Evolutionary conservation across 2,888 invertebrate species (phyloP).

Genomic region (Dryococelus australis): DNA sequence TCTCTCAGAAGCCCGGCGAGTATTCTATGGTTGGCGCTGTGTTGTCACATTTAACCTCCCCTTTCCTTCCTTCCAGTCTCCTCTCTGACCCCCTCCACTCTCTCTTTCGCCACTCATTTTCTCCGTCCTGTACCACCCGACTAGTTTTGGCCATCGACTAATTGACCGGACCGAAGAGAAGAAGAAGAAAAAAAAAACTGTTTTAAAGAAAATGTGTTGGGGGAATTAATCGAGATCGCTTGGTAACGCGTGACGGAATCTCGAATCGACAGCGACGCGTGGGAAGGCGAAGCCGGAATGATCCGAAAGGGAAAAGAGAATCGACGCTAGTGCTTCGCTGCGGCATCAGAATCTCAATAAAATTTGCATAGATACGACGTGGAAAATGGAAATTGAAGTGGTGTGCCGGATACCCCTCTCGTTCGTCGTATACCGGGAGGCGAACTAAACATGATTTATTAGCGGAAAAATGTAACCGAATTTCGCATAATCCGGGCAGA

Average conservation of each 20-base stretch:
- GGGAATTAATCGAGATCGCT: slow-evolving; percentile 16
- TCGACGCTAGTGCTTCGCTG: not conserved
- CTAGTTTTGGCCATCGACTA: slow-evolving; percentile 16
- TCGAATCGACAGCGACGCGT: slow-evolving; percentile 16
- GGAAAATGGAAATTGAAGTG: slow-evolving; percentile 11
- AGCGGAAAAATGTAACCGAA: not conserved
- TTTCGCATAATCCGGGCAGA: not conserved
- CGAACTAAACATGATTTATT: slow-evolving; percentile 16
- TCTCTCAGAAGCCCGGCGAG: not conserved
- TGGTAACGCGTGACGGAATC: slow-evolving; percentile 16
- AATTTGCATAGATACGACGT: slow-evolving; percentile 16
- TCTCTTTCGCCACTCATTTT: not conserved
- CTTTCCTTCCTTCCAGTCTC: not conserved
- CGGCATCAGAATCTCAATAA: slow-evolving; percentile 9
- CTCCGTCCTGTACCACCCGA: not conserved
- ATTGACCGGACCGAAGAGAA: slow-evolving; percentile 6
- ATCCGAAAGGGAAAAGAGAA: not conserved
- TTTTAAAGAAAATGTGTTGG: slow-evolving; percentile 16
- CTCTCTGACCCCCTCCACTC: not conserved
- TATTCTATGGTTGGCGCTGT: not conserved
- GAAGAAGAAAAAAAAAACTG: not conserved
- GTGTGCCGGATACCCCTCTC: not conserved
- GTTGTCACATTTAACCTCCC: not conserved
- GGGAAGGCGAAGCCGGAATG: not conserved
- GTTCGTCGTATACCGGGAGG: not conserved